Conservation (phyloP, 2,888 invertebrate species). For the Hypena proboscidalis region DNA sequence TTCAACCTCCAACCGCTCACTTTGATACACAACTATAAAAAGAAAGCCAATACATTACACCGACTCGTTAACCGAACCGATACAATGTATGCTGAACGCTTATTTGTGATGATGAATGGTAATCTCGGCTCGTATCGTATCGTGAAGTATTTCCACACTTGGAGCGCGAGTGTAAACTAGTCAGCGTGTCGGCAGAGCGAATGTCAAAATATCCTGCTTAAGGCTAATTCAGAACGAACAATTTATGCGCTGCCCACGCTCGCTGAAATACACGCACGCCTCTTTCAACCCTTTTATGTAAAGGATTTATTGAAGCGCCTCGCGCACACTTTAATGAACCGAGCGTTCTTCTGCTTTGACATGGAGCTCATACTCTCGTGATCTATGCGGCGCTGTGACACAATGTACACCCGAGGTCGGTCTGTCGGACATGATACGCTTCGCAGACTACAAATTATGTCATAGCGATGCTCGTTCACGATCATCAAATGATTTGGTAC, state of each 20-base stretch:
- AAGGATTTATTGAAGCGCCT: conserved; percentile 75
- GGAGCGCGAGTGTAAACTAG: conserved; percentile 63
- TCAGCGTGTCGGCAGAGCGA: conserved; percentile 58
- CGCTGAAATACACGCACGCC: conserved; percentile 76
- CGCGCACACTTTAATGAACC: conserved; percentile 67
- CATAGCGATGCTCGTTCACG: neutral
- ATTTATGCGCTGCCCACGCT: conserved; percentile 78
- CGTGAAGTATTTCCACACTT: conserved; percentile 47
- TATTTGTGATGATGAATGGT: conserved; percentile 37
- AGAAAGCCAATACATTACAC: conserved; percentile 21
- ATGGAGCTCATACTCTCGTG: conserved; percentile 69
- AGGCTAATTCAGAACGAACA: conserved; percentile 74
- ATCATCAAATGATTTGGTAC: too few relatives aligned
- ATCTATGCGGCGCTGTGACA: conserved; percentile 60
- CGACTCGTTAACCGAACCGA: conserved; percentile 36
- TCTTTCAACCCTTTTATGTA: conserved; percentile 78
- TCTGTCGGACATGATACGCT: conserved; percentile 52
- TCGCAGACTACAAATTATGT: conserved; percentile 55
- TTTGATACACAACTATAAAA: conserved; percentile 25
- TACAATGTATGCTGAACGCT: conserved; percentile 31
- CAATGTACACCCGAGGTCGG: conserved; percentile 53
- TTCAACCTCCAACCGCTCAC: conserved; percentile 1
- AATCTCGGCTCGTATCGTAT: conserved; percentile 31
- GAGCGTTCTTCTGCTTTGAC: conserved; percentile 63
- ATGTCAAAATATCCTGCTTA: conserved; percentile 78